phyloP scores from a whole-genome alignment of 2,797 vertebrate genomes.

The Intellagama lesueurii region DNA sequence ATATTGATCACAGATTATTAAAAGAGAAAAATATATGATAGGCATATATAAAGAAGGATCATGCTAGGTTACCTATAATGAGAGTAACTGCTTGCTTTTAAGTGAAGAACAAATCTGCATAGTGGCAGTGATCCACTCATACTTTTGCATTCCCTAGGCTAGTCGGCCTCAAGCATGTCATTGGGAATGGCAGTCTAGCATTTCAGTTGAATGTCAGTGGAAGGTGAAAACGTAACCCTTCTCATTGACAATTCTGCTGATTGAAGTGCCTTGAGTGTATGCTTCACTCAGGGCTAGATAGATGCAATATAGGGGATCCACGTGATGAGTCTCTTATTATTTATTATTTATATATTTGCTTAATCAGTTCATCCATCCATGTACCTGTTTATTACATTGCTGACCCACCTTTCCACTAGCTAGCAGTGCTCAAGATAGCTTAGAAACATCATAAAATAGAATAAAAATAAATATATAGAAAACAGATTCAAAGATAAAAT shows the following conservation, averaged over 20 bases:
- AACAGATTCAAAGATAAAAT: too few relatives aligned
- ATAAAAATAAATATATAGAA: too few relatives aligned
- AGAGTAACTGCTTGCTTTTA: neutral
- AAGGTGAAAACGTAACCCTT: neutral
- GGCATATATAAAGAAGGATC: neutral
- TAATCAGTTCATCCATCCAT: too few relatives aligned
- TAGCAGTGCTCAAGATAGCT: too few relatives aligned
- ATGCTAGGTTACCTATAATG: neutral
- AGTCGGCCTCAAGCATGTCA: neutral
- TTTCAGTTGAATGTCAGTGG: neutral
- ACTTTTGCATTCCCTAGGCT: neutral
- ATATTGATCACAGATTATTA: neutral
- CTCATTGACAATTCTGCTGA: neutral
- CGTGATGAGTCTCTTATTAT: too few relatives aligned
- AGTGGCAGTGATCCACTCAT: neutral
- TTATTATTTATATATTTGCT: too few relatives aligned
- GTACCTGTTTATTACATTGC: too few relatives aligned
- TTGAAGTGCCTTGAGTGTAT: neutral
- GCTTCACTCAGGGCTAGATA: too few relatives aligned
- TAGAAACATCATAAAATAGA: too few relatives aligned
- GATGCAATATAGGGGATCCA: neutral
- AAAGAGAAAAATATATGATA: neutral
- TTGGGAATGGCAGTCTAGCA: neutral
- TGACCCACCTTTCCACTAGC: too few relatives aligned
- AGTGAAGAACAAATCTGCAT: neutral